Percentiles rank a stretch among this genome's conserved stretches.
phyloP scores from a whole-genome alignment of 2,888 invertebrate species.

The Tenthredo distinguenda region DNA sequence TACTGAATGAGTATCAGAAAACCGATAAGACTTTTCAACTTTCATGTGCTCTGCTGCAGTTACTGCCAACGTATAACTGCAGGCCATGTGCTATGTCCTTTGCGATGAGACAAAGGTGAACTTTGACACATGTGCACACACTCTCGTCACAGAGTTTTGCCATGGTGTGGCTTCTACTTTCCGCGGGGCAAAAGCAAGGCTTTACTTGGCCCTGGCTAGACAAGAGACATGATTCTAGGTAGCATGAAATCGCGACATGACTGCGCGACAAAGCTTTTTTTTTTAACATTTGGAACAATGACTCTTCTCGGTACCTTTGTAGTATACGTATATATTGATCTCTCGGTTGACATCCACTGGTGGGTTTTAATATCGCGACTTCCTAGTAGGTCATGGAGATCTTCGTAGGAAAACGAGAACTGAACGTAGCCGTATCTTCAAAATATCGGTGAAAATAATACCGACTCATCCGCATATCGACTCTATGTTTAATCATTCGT shows the following conservation, averaged over 20 bases:
- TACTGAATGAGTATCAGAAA: background rate
- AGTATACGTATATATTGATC: background rate
- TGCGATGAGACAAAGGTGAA: constrained; percentile 8
- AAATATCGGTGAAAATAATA: background rate
- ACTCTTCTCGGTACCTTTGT: background rate
- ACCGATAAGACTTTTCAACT: background rate
- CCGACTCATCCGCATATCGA: background rate
- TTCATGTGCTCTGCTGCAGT: background rate
- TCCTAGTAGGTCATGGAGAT: background rate
- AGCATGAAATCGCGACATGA: constrained; percentile 10
- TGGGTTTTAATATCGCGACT: constrained; percentile 41
- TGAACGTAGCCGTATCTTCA: background rate
- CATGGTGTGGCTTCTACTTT: background rate
- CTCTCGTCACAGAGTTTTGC: constrained; percentile 12
- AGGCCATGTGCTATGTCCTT: background rate
- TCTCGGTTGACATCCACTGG: constrained; percentile 32
- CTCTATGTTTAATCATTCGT: background rate
- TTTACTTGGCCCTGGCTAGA: background rate
- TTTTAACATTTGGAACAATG: background rate
- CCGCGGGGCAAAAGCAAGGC: background rate
- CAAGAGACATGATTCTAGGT: constrained; percentile 4
- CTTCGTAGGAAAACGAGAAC: background rate
- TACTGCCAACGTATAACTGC: background rate
- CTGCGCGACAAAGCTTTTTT: constrained; percentile 7
- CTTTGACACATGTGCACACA: constrained; percentile 27